phyloP scores from a whole-genome alignment of 2,113 vertebrate genomes.

The Brachyistius frenatus region DNA sequence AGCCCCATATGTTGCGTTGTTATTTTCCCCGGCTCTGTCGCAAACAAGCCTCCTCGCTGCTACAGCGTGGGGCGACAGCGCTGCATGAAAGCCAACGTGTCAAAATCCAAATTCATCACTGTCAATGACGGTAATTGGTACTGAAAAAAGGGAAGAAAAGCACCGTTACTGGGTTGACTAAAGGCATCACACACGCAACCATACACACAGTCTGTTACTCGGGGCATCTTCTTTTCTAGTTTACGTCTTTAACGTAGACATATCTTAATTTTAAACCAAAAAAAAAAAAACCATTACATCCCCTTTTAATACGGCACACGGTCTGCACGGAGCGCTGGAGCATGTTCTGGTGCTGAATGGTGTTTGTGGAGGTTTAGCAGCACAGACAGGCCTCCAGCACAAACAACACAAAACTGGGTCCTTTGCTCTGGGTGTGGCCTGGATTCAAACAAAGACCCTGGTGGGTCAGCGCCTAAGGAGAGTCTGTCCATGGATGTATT shows the following conservation, averaged over 20 bases:
- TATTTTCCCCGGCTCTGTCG: conserved; percentile 52
- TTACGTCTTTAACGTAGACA: conserved; percentile 17
- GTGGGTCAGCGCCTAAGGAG: conserved; percentile 68
- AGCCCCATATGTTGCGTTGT: conserved; percentile 73
- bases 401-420: conserved; percentile 54
- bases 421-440: conserved; percentile 72
- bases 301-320: conserved; percentile 16
- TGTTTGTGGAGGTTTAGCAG: conserved; percentile 32
- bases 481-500: conserved; percentile 53
- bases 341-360: conserved; percentile 27
- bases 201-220: conserved; percentile 34
- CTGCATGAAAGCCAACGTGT: conserved; percentile 69
- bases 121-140: conserved; percentile 66
- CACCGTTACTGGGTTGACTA: conserved; percentile 44
- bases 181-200: conserved; percentile 31
- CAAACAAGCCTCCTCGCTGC: conserved; percentile 64
- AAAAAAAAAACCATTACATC: conserved; percentile 52
- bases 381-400: conserved; percentile 25
- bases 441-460: conserved; percentile 71
- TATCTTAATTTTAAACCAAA: conserved; percentile 57
- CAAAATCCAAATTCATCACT: conserved; percentile 79
- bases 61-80: conserved; percentile 43
- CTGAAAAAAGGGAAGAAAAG: conserved; percentile 50
- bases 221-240: conserved; percentile 24
- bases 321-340: not conserved